Percentiles rank a stretch among this genome's conserved stretches.
Conservation (phyloP, 2,888 invertebrate genomes). For the Nomada lathburiana region DNA sequence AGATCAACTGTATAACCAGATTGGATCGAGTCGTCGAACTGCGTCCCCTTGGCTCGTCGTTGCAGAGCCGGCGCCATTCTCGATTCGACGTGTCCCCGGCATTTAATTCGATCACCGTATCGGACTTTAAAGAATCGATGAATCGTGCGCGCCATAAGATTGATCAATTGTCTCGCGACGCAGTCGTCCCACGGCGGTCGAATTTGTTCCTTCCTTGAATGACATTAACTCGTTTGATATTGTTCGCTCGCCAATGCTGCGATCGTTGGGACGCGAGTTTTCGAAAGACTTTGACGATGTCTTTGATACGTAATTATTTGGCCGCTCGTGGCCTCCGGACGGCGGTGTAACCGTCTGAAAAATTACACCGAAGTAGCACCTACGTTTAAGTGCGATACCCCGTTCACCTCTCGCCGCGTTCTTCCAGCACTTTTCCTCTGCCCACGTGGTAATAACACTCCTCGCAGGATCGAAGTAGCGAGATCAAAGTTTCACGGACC, state of each 20-base stretch:
- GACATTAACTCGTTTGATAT: conserved; percentile 2
- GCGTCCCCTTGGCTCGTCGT: background rate
- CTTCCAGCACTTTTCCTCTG: conserved; percentile 55
- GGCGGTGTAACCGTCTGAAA: conserved; percentile 32
- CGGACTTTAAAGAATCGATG: background rate
- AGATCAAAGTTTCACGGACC: conserved; percentile 52
- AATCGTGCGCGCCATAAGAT: background rate
- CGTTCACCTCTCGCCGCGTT: conserved; percentile 51
- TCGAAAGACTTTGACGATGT: background rate
- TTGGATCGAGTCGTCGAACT: conserved; percentile 24
- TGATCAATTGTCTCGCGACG: conserved; percentile 2
- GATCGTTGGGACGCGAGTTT: background rate
- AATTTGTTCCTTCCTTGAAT: background rate
- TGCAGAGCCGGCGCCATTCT: background rate
- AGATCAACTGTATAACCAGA: conserved; percentile 43
- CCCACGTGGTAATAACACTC: conserved; percentile 65
- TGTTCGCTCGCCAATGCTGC: background rate
- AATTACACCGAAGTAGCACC: conserved; percentile 49
- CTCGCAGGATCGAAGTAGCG: conserved; percentile 51
- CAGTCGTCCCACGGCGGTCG: too few species aligned
- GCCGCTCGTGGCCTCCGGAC: conserved; percentile 17
- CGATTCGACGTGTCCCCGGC: background rate
- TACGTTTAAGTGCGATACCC: conserved; percentile 63
- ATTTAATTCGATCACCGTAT: conserved; percentile 11
- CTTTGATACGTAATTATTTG: conserved; percentile 22